Evolutionary conservation across 2,797 vertebrate genomes (phyloP), one percentile per base, ranked within the genome.

Genomic region (Myotis planiceps): DNA sequence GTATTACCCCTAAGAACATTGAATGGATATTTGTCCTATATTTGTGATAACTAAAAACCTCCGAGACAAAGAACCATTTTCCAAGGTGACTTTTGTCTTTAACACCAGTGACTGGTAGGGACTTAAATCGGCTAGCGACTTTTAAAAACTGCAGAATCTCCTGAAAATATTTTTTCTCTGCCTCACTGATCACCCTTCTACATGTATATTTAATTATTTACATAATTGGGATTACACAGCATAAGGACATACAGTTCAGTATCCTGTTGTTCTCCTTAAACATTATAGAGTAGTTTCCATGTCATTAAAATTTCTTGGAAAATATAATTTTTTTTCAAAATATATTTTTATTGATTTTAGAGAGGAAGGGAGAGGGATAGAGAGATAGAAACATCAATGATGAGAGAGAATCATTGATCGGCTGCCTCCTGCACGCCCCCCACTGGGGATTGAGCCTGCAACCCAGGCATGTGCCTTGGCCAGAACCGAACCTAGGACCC

Each of bases 171-270:
- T 72, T 95, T 49, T 88, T 76, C 90, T 93, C 91, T 91, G n/a
- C 84, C 39, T 97, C 76, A 53, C 21, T n/a, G 51, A 78, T 84
- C 65, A 72, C 49, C 83, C n/a, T 88, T 88, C 63, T 60, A 42
- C 25, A 29, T 79, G 72, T 92, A 39, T 84, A 79, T 94, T 76
- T 94, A 76, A 81, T 94, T 92, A 79, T 97, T 97, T 96, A 86
- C 63, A 63, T 95, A 93, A 95, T 86, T 2, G 14, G 66, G 74
- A 92, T 96, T 95, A 69, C 65, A 66, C 4, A n/a, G 72, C 75
- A 74, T 53, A 68, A 87, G 0, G 0, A 82, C 34, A 53, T 66
- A 75, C 16, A 74, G 65, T 14, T 95, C 91, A 78, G 8, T 74
- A 58, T 29, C 42, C 65, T 45, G 13, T 49, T 88, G 95, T 81